Evolutionary conservation across 2,113 vertebrate species (phyloP).

Genomic region (Alosa alosa): DNA sequence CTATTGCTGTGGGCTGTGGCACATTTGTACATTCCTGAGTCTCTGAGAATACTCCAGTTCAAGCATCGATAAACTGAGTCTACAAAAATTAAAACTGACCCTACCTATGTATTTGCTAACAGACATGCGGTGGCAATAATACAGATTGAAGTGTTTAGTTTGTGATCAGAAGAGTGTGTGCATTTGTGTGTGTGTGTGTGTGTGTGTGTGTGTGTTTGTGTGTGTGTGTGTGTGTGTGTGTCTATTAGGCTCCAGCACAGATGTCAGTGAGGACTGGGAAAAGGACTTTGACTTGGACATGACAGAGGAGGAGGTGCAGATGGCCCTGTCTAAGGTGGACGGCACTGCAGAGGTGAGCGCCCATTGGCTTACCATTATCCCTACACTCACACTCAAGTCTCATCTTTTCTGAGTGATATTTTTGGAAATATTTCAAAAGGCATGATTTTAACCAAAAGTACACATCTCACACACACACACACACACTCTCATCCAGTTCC

Average conservation of each 20-base stretch:
- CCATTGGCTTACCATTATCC: not conserved
- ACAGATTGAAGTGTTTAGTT: not conserved
- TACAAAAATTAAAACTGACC: too few species aligned
- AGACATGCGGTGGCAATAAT: not conserved
- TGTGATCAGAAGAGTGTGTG: not conserved
- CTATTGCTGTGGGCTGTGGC: not conserved
- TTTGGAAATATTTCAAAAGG: not conserved
- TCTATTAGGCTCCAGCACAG: conserved; percentile 90
- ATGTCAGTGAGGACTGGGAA: conserved; percentile 98
- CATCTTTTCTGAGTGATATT: not conserved
- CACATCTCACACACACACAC: not conserved
- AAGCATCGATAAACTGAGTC: not conserved
- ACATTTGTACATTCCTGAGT: not conserved
- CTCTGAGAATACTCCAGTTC: too few species aligned
- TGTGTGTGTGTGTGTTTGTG: not conserved
- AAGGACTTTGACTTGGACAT: conserved; percentile 99
- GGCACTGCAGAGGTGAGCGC: conserved; percentile 80
- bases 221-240: not conserved
- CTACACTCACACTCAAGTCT: not conserved
- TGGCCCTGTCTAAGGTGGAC: conserved; percentile 87
- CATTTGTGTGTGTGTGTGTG: not conserved
- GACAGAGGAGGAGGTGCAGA: conserved; percentile 96
- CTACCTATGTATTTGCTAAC: too few species aligned
- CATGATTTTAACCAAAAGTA: not conserved
- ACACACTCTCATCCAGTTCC: not conserved